phyloP scores from a whole-genome alignment of 2,797 vertebrate genomes.

The Nyctibius grandis region DNA sequence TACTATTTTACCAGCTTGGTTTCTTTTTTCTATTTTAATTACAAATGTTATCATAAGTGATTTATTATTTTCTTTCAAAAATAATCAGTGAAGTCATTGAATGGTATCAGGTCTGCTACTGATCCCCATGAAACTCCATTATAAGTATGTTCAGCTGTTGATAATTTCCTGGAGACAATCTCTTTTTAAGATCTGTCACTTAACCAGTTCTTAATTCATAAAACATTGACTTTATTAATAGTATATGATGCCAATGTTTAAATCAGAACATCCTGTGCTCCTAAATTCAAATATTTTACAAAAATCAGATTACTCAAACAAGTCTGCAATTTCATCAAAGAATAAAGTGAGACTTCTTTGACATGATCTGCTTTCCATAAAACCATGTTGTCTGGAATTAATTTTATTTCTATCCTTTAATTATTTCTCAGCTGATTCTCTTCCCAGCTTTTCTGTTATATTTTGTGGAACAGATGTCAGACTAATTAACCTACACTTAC shows the following conservation, averaged over 20 bases:
- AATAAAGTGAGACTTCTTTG: constrained; percentile 56
- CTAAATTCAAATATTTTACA: constrained; percentile 50
- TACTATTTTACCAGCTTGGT: background rate
- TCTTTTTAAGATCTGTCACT: constrained; percentile 58
- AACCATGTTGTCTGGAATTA: constrained; percentile 22
- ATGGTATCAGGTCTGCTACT: constrained; percentile 27
- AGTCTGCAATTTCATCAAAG: constrained; percentile 45
- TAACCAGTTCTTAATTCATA: constrained; percentile 58
- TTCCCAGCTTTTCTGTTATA: background rate
- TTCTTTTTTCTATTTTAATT: background rate
- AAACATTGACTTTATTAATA: constrained; percentile 62
- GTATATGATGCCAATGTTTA: constrained; percentile 42
- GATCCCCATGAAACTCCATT: constrained; percentile 16
- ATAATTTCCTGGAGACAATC: constrained; percentile 58
- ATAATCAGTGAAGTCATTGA: background rate
- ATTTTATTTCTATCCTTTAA: constrained; percentile 52
- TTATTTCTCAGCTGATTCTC: constrained; percentile 50
- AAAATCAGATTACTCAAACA: constrained; percentile 52
- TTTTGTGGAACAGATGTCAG: constrained; percentile 42
- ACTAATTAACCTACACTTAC: constrained; percentile 21
- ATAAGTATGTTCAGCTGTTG: constrained; percentile 54
- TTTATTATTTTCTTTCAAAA: constrained; percentile 53
- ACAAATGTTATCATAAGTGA: constrained; percentile 9
- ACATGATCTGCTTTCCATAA: constrained; percentile 56
- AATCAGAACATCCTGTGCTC: constrained; percentile 52